Conservation (phyloP, 2,888 invertebrate species). For the Cheilosia urbana region DNA sequence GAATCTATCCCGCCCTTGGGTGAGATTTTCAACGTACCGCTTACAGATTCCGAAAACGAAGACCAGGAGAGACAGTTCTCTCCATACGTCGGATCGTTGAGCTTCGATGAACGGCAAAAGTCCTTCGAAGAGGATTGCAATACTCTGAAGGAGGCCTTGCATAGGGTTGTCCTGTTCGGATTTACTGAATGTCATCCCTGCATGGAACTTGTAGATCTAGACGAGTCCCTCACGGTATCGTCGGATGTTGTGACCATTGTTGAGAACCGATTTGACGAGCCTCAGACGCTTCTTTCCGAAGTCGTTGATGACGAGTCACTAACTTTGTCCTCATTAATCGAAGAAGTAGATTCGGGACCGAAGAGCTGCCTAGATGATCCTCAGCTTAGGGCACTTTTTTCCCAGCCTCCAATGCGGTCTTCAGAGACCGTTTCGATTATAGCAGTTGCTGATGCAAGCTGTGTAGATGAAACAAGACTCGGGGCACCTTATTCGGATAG, state of each 20-base stretch:
- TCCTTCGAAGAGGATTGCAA: constrained; percentile 50
- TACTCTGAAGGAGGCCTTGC: constrained; percentile 37
- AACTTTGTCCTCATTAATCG: constrained; percentile 27
- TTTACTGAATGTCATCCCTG: not conserved
- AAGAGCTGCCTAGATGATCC: not conserved
- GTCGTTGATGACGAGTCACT: constrained; percentile 27
- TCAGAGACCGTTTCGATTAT: constrained; percentile 47
- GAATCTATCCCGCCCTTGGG: constrained; percentile 55
- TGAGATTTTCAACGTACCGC: constrained; percentile 51
- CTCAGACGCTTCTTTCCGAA: constrained; percentile 10
- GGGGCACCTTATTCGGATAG: not conserved
- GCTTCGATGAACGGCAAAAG: constrained; percentile 47
- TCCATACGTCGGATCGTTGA: not conserved
- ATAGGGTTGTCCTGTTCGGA: constrained; percentile 35
- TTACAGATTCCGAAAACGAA: constrained; percentile 61
- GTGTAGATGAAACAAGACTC: not conserved
- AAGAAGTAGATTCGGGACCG: constrained; percentile 2
- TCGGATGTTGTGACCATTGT: constrained; percentile 46
- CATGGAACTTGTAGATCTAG: constrained; percentile 29
- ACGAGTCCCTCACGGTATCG: constrained; percentile 38
- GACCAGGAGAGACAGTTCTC: constrained; percentile 17
- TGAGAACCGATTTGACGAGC: constrained; percentile 12
- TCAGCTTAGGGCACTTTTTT: not conserved
- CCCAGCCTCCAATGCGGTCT: not conserved
- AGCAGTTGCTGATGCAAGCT: constrained; percentile 27